These are phyloP conservation scores for Hirundichthys speculiger DNA, from an alignment of 2,113 vertebrate genomes.

Conservation along the genomic window DNA sequence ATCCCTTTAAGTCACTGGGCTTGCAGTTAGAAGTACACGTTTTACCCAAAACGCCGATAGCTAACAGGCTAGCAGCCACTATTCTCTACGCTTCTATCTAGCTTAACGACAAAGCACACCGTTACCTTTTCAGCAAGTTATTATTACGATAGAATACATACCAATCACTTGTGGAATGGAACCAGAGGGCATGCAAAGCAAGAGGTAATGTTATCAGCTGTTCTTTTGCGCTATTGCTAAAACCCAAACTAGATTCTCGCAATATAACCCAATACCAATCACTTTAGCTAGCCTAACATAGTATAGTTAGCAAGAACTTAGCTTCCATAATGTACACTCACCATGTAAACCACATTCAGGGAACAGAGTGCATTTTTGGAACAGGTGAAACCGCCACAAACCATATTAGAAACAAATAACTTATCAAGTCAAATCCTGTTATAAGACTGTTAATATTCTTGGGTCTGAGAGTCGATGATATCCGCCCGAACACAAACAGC, in stretches of 20 bases:
- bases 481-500: not conserved
- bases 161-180: slow-evolving; percentile 3
- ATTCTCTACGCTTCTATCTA: slow-evolving; percentile 8
- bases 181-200: slow-evolving; percentile 8
- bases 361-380: slow-evolving; percentile 93
- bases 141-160: slow-evolving; percentile 17
- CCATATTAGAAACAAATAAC: slow-evolving; percentile 80
- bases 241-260: slow-evolving; percentile 3
- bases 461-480: too few relatives aligned
- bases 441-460: too few relatives aligned
- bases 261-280: slow-evolving; percentile 21
- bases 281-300: slow-evolving; percentile 15
- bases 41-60: not conserved
- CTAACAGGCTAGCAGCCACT: slow-evolving; percentile 36
- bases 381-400: slow-evolving; percentile 92
- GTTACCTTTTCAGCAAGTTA: rapidly evolving
- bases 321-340: slow-evolving; percentile 75
- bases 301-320: slow-evolving; percentile 35
- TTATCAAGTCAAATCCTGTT: not conserved
- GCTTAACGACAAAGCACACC: not conserved
- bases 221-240: not conserved
- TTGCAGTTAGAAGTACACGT: too few relatives aligned
- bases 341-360: slow-evolving; percentile 94
- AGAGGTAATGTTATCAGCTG: slow-evolving; percentile 2
- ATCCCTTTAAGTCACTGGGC: too few relatives aligned